Base-by-base conservation (phyloP, 2,888 invertebrate species). In the Metalampra italica region DNA sequence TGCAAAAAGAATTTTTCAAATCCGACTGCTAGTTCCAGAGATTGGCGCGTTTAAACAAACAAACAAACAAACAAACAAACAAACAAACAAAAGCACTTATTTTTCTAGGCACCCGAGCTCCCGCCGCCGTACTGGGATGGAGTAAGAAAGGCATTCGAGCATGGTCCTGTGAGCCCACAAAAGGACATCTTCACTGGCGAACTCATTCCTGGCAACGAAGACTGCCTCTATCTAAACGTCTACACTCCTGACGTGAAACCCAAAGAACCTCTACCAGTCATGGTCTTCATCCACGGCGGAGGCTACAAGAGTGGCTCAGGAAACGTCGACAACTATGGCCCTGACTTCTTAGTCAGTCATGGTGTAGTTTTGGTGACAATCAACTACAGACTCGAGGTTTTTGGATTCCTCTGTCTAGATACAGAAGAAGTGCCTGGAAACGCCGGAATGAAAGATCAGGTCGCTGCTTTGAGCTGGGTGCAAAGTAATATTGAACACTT, bases 351-450 rank as follows among this genome's bases (percentile, higher is more conserved):
- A 0, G 57, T 80, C 0, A 56, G 57, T 4, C 68, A 75, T 22
- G 66, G 59, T 7, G 74, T 80, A 1, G 39, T 80, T 3, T 51
- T 79, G 5, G 74, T 80, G 0, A 78, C 79, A 0, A 50, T 78
- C 3, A 80, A 81, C 60, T 79, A 78, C 56, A 77, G 92, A 54
- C 60, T 84, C 1, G 91, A 90, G 0, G 80, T 85, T 0, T 57
- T 91, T 4, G 91, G 91, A 0, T 92, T 92, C 56, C 69, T 92
- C 0, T 90, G 90, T 29, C 78, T 91, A 0, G 76, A 75, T 11
- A 90, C 90, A 12, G 60, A 64, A 44, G 90, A 89, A 39, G 91
- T 90, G 0, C 91, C 92, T 0, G 92, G 92, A 3, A 92, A 92
- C 63, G 90, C 90, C 49, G 91, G 90, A 0, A 59, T 91, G 15